These are phyloP conservation scores for Steinernema feltiae DNA, from an alignment of 1,140 invertebrate species.

Conservation along the genomic window DNA sequence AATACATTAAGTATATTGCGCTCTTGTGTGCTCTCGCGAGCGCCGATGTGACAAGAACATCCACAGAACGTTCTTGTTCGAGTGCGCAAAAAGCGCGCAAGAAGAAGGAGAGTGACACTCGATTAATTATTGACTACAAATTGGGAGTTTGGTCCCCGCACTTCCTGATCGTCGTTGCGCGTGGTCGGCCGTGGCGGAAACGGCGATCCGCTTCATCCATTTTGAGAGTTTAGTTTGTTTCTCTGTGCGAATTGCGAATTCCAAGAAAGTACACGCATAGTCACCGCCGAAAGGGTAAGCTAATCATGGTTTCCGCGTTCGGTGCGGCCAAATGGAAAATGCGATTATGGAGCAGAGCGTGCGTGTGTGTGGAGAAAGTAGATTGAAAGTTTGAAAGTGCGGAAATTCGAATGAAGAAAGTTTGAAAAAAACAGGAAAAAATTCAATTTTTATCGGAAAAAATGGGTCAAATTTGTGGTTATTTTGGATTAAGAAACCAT, in stretches of 20 bases:
- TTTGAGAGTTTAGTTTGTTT: neutral
- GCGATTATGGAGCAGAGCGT: neutral
- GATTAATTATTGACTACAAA: neutral
- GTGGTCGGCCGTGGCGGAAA: neutral
- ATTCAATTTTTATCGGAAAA: no score
- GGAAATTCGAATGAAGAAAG: neutral
- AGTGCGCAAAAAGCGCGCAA: neutral
- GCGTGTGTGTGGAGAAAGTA: neutral
- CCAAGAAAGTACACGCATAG: neutral
- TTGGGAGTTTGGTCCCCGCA: neutral
- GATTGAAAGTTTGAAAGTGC: neutral
- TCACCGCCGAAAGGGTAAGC: neutral
- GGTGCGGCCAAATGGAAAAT: neutral
- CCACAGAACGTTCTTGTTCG: neutral
- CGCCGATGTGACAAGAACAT: neutral
- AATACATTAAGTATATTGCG: slow-evolving; percentile 3
- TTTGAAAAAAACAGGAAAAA: neutral
- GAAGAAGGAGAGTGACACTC: neutral
- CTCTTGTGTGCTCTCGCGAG: neutral
- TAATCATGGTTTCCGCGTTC: neutral
- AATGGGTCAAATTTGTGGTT: no score
- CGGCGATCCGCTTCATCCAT: no score
- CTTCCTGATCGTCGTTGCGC: neutral
- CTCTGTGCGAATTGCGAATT: neutral
- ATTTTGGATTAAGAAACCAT: no score